Evolutionary conservation across 2,888 invertebrate genomes (phyloP).

Genomic region (Elgonia sp.): DNA sequence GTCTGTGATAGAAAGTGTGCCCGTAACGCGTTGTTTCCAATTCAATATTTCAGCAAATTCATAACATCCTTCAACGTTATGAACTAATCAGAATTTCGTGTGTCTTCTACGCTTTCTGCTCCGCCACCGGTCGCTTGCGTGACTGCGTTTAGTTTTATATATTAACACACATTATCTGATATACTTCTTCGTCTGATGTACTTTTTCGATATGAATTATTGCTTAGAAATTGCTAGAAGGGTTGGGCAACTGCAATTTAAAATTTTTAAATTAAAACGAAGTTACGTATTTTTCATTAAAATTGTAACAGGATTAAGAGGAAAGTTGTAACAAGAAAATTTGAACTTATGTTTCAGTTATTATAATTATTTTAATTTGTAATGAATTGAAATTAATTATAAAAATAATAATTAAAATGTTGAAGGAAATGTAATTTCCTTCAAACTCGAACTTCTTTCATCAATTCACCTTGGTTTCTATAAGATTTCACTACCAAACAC

Average conservation of each 20-base stretch:
- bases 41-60: slow-evolving; percentile 2
- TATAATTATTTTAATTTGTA: no score
- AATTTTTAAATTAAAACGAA: no score
- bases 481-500: neutral
- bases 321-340: no score
- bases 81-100: slow-evolving; percentile 63
- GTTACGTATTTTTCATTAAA: no score
- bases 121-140: slow-evolving; percentile 45
- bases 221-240: neutral
- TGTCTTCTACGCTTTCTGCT: slow-evolving; percentile 64
- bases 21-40: neutral
- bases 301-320: no score
- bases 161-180: slow-evolving; percentile 42
- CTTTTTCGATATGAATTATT: slow-evolving; percentile 44
- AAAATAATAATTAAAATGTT: no score
- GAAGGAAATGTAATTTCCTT: no score
- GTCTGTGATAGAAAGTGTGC: slow-evolving; percentile 31
- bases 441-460: no score
- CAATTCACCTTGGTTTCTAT: no score
- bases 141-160: slow-evolving; percentile 40
- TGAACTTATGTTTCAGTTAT: no score
- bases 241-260: no score
- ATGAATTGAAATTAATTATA: no score
- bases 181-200: slow-evolving; percentile 22
- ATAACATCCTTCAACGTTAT: slow-evolving; percentile 25